phyloP scores from a whole-genome alignment of 2,797 vertebrate genomes.

The Halcyon leucocephala region DNA sequence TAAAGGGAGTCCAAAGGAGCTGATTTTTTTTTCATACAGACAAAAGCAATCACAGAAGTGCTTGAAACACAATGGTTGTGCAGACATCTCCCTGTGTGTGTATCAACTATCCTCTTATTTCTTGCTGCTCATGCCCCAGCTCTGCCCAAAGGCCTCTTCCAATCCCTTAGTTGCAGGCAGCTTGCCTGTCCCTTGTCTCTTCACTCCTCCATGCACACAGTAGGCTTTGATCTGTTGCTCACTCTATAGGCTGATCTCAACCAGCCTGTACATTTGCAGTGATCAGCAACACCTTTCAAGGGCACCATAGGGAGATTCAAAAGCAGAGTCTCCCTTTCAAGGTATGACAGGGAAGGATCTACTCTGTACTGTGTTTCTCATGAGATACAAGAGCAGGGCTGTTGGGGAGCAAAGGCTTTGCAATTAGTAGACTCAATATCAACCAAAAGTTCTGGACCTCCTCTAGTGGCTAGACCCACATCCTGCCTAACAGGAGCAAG shows the following conservation, averaged over 20 bases:
- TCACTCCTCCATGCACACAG: rapidly evolving
- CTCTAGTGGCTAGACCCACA: background rate
- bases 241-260: background rate
- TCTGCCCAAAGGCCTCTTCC: background rate
- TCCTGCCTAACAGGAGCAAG: background rate
- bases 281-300: background rate
- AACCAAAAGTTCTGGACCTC: background rate
- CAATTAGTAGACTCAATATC: background rate
- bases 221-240: background rate
- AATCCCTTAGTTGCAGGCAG: background rate
- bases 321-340: background rate
- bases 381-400: background rate
- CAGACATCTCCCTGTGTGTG: rapidly evolving
- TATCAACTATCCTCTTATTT: rapidly evolving
- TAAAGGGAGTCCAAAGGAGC: background rate
- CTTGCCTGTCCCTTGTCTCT: background rate
- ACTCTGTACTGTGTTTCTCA: background rate
- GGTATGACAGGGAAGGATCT: background rate
- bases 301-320: rapidly evolving
- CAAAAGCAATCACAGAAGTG: background rate
- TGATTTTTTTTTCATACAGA: background rate
- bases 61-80: rapidly evolving
- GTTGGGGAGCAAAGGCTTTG: background rate
- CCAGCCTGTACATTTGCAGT: background rate
- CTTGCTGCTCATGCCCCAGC: background rate